A percentile compares a stretch with the other conserved stretches of the same genome.
phyloP scores from a whole-genome alignment of 2,888 invertebrate genomes.

The Mythimna pallens region DNA sequence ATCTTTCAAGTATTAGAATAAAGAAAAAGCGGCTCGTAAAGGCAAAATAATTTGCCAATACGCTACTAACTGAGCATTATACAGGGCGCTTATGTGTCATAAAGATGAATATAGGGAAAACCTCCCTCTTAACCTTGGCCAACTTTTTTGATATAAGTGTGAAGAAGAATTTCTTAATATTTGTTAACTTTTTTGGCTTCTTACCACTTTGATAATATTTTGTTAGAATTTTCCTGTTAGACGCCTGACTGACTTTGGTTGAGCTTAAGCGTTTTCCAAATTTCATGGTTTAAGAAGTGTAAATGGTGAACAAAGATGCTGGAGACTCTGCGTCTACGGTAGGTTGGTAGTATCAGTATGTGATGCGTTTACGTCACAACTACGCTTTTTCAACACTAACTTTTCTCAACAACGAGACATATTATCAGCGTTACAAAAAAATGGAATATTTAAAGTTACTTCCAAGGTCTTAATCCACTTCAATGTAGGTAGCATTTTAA shows the following conservation, averaged over 20 bases:
- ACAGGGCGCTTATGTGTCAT: neutral
- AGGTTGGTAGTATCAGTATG: too few relatives aligned
- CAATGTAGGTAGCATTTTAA: neutral
- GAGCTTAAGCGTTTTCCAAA: neutral
- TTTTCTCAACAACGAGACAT: neutral
- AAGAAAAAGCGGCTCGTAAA: neutral
- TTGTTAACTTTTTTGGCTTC: conserved; percentile 17
- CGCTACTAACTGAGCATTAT: neutral
- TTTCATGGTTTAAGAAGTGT: neutral
- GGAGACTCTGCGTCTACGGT: neutral
- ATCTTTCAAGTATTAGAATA: neutral
- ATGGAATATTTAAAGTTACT: too few relatives aligned
- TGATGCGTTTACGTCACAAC: neutral
- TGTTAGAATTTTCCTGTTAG: neutral
- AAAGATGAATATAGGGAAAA: conserved; percentile 2
- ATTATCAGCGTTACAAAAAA: too few relatives aligned
- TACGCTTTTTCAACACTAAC: neutral
- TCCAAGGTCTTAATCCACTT: neutral
- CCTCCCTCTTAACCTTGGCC: neutral
- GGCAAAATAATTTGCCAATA: neutral
- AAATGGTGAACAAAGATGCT: neutral
- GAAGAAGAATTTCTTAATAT: conserved; percentile 5
- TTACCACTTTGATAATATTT: neutral
- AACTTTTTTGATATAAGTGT: conserved; percentile 9
- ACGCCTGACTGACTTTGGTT: neutral